Conservation (phyloP, 2,888 invertebrate species). For the Lepidochitona cinerea region DNA sequence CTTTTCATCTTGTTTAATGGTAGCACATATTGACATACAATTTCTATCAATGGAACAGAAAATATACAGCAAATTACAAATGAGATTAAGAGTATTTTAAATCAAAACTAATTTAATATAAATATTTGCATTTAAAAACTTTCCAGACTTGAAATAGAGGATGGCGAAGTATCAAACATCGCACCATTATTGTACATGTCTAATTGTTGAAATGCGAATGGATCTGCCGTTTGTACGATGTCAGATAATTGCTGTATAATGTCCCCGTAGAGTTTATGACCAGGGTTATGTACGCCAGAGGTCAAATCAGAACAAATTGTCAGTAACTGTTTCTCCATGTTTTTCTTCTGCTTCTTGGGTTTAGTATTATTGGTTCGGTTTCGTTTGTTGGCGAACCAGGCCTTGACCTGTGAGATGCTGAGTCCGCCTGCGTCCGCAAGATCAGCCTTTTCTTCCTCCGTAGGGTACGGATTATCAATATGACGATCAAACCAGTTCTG, state of each 20-base stretch:
- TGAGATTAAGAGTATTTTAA: no score
- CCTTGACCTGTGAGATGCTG: slow-evolving; percentile 57
- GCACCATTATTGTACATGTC: not conserved
- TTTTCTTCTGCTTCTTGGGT: slow-evolving; percentile 55
- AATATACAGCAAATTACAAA: no score
- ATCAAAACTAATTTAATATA: no score
- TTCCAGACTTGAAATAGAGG: not conserved
- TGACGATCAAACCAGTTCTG: slow-evolving; percentile 57
- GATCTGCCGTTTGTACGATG: slow-evolving; percentile 30
- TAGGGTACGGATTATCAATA: slow-evolving; percentile 60
- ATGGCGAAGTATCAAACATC: not conserved
- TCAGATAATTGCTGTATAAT: slow-evolving; percentile 51
- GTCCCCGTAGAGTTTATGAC: slow-evolving; percentile 38
- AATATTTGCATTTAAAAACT: no score
- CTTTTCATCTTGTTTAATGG: no score
- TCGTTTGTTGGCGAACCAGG: slow-evolving; percentile 66
- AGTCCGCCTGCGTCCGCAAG: slow-evolving; percentile 56
- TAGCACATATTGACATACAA: no score
- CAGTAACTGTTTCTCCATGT: slow-evolving; percentile 46
- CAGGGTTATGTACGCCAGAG: slow-evolving; percentile 20
- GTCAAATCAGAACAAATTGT: slow-evolving; percentile 46
- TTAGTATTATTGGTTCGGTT: slow-evolving; percentile 64
- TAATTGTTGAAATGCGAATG: not conserved
- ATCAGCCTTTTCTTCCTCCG: slow-evolving; percentile 54
- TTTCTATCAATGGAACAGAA: no score